Base-by-base conservation (phyloP, 2,113 vertebrate species). In the Nipponia nippon region DNA sequence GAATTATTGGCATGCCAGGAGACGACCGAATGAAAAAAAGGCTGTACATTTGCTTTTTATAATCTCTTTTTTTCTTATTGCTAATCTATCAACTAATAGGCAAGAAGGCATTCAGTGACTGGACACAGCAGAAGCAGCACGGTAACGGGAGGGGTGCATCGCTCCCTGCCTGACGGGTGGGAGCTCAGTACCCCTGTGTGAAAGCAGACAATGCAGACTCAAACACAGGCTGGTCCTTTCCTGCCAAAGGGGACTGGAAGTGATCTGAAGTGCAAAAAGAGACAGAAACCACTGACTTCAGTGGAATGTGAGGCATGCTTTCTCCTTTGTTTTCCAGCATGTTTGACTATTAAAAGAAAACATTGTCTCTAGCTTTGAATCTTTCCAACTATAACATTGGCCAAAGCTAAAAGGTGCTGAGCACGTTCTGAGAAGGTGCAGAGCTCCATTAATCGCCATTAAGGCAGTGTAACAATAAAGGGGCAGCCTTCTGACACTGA, bases 221-320 rank as follows among this genome's bases (percentile, higher is more conserved):
- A 44, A 63, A 79, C 52, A 58, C 25, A 21, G 70, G 38, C 83
- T 91, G 62, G 47, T 90, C 65, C 38, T 67, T 29, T 53, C 42
- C 83, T 92, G 88, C 95, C 86, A 87, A 62, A 84, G 44, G 61
- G 44, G 72, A 70, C 83, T 95, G 94, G 85, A 95, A 96, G 47
- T 82, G 86, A 93, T 87, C 83, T 94, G 69, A 76, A 95, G 65
- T 67, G 90, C 86, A 93, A 90, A 96, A 93, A 92, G 88, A 96
- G 90, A 75, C 83, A 93, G 85, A 96, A 97, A 96, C 95, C 96
- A 94, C 96, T 95, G 95, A 91, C 93, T 96, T 94, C 83, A 89
- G 70, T 92, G 96, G 96, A 97, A 97, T 96, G 95, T 26, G 47
- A 94, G 50, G 77, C 89, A 96, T 78, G 73, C 73, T 89, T 90